Evolutionary conservation across 2,113 vertebrate genomes (phyloP), one percentile per base, ranked within the genome.

Genomic region (Sinocyclocheilus maitianheensis): DNA sequence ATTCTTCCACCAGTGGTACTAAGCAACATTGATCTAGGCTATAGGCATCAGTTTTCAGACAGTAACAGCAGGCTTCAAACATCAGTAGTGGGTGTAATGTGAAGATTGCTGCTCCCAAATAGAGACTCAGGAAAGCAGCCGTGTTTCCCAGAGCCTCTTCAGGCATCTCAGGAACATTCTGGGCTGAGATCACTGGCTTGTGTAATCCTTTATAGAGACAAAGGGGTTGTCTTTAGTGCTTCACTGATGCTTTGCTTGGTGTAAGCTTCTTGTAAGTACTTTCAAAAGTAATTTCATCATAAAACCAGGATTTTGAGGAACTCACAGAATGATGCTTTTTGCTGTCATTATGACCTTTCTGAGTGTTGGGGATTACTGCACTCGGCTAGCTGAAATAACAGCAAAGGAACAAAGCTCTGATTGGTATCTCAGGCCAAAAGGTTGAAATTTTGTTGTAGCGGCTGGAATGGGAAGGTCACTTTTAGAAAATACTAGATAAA

Each of bases 241-340:
- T 86, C 83, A 58, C 53, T 87, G 85, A 89, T 85, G 85, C 62
- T 53, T 85, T 67, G 62, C 83, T 83, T 58, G n/a, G 51, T 26
- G 60, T 89, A 89, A 89, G 88, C 88, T 81, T 81, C 83, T 85
- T 87, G 83, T 83, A 87, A 82, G 62, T 89, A 85, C 71, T 72
- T 85, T 87, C 30, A 30, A 82, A 81, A 87, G 85, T 86, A 46
- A 65, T 87, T 87, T 80, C 77, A 78, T 48, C 82, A 83, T 48
- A 83, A 83, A 71, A 83, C 62, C 79, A 51, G 79, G 81, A 72
- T 71, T 83, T 83, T 83, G 18, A 71, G 81, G 67, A 83, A 26
- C 67, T 72, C 18, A 82, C 16, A 1, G 40, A 86, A 63, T 40
- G 77, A 43, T 12, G 81, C n/a, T 78, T 84, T 30, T 85, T 78